phyloP scores from a whole-genome alignment of 2,888 invertebrate genomes.

The Acrocyrtus sp. region DNA sequence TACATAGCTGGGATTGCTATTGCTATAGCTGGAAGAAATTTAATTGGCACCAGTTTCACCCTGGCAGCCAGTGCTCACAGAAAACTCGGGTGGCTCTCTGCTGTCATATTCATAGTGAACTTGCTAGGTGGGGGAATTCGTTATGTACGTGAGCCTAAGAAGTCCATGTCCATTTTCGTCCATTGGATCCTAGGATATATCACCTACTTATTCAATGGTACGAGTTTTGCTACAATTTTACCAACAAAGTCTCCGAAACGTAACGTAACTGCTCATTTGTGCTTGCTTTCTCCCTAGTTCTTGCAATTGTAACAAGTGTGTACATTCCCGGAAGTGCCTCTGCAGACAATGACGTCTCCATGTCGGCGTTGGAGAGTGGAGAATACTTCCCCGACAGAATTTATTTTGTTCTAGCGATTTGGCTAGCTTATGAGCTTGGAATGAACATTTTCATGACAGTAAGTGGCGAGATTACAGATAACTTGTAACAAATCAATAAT shows the following conservation, averaged over 20 bases:
- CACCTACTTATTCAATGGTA: neutral
- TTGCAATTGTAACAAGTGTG: neutral
- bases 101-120: neutral
- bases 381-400: neutral
- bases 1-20: neutral
- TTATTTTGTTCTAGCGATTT: neutral
- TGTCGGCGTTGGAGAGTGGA: neutral
- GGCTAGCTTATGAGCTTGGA: constrained; percentile 8
- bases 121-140: neutral
- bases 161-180: neutral
- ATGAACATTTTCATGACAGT: constrained; percentile 1
- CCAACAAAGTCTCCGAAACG: too few relatives aligned
- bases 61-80: neutral
- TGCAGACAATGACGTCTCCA: neutral
- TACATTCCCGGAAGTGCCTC: neutral
- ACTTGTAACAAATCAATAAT: too few relatives aligned
- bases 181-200: constrained; percentile 5
- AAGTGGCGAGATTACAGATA: too few relatives aligned
- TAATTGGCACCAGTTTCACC: neutral
- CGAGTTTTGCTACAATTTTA: too few relatives aligned
- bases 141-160: too few relatives aligned
- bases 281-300: too few relatives aligned
- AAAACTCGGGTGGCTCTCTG: neutral
- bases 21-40: neutral
- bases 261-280: too few relatives aligned